Conservation (phyloP, 2,888 invertebrate genomes). For the Gari tellinella region DNA sequence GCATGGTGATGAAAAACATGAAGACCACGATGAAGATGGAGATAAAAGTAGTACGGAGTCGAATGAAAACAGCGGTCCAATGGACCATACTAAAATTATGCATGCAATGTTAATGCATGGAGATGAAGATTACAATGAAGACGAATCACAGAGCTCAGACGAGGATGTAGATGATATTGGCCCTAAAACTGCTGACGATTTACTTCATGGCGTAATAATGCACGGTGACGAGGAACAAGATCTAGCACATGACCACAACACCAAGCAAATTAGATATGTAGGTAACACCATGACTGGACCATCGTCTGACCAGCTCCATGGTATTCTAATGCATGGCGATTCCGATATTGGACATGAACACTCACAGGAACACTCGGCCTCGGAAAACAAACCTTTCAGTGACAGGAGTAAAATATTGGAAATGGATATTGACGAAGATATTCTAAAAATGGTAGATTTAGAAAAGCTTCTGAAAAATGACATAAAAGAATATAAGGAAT, state of each 20-base stretch:
- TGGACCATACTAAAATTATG: slow-evolving; percentile 22
- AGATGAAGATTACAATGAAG: slow-evolving; percentile 41
- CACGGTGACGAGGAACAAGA: slow-evolving; percentile 52
- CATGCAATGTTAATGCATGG: slow-evolving; percentile 66
- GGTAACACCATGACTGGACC: too few species aligned
- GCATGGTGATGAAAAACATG: slow-evolving; percentile 53
- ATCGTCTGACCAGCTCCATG: slow-evolving; percentile 66
- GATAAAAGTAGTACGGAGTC: neutral
- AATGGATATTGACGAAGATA: slow-evolving; percentile 47
- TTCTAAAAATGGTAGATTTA: slow-evolving; percentile 54
- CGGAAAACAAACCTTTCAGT: slow-evolving; percentile 19
- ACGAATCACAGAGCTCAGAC: neutral
- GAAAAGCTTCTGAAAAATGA: slow-evolving; percentile 54
- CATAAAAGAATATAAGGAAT: slow-evolving; percentile 59
- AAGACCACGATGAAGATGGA: slow-evolving; percentile 36
- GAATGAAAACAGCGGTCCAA: neutral
- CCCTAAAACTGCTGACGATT: slow-evolving; percentile 46
- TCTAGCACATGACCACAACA: too few species aligned
- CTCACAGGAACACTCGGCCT: slow-evolving; percentile 1
- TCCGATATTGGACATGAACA: slow-evolving; percentile 20
- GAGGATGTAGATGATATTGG: slow-evolving; percentile 12
- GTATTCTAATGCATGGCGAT: slow-evolving; percentile 73
- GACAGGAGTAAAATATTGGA: slow-evolving; percentile 45
- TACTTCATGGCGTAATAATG: slow-evolving; percentile 63
- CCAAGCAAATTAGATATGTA: too few species aligned